A percentile compares a stretch with the other conserved stretches of the same genome.
Conservation (phyloP, 2,797 vertebrate genomes). For the Ptychadena robeensis region DNA sequence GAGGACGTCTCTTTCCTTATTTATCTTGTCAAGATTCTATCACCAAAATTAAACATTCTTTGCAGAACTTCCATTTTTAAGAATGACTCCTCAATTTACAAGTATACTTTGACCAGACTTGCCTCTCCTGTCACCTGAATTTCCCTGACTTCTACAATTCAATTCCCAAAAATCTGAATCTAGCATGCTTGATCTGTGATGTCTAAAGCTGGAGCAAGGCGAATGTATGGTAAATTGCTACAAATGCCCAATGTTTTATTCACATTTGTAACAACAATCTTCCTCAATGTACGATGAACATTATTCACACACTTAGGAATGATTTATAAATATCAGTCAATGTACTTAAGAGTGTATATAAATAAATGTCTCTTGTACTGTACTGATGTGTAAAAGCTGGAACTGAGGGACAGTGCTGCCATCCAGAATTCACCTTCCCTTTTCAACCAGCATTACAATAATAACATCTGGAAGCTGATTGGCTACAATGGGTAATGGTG, state of each 20-base stretch:
- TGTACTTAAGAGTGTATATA: not conserved
- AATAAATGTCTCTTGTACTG: not conserved
- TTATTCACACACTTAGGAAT: not conserved
- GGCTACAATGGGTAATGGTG: not conserved
- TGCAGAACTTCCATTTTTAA: not conserved
- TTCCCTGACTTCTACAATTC: not conserved
- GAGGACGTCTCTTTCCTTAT: not conserved
- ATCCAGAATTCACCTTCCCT: not conserved
- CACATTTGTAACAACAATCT: too few species aligned
- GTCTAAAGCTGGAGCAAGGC: not conserved
- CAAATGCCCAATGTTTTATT: too few species aligned
- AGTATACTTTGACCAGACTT: not conserved
- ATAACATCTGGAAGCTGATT: not conserved
- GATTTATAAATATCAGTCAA: not conserved
- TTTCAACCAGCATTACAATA: not conserved
- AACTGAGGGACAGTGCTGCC: too few species aligned
- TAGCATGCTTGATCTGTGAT: not conserved
- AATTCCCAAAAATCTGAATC: too few species aligned
- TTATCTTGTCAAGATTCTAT: not conserved
- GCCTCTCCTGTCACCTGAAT: not conserved
- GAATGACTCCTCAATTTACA: too few species aligned
- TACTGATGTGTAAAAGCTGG: not conserved
- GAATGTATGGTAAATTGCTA: not conserved
- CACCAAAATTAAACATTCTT: not conserved
- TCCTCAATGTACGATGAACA: not conserved